Evolutionary conservation across 2,888 invertebrate genomes (phyloP).

Genomic region (Andrena camellia): DNA sequence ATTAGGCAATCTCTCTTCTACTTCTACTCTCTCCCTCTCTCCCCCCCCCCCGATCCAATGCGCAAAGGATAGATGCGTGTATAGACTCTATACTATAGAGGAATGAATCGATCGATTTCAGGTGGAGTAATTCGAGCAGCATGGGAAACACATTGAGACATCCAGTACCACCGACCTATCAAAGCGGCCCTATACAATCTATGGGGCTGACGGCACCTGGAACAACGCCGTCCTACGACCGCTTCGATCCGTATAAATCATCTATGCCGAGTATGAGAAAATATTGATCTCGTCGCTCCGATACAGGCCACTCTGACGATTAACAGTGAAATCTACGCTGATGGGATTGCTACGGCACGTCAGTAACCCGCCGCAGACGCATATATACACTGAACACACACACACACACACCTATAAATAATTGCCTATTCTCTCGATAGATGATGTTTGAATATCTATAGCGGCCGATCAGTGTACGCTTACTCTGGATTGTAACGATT

Average conservation of each 20-base stretch:
- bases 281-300: constrained; percentile 74
- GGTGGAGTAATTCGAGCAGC: constrained; percentile 83
- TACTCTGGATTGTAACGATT: background rate
- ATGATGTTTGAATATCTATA: constrained; percentile 2
- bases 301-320: constrained; percentile 21
- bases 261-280: constrained; percentile 83
- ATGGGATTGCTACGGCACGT: background rate
- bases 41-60: background rate
- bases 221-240: constrained; percentile 81
- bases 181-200: constrained; percentile 82
- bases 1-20: constrained; percentile 2
- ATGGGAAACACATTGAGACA: constrained; percentile 82
- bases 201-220: constrained; percentile 82
- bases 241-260: constrained; percentile 83
- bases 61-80: background rate
- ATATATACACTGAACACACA: background rate
- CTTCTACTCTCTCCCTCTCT: too few relatives aligned
- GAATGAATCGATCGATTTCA: constrained; percentile 34
- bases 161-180: constrained; percentile 83
- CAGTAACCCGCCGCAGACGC: background rate
- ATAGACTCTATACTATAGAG: background rate
- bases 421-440: constrained; percentile 1
- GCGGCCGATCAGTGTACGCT: background rate
- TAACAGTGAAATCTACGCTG: constrained; percentile 9
- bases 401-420: constrained; percentile 14